Evolutionary conservation across 92 coral and sea anemone species (phyloP).

Genomic region (Paragorgia papillata): DNA sequence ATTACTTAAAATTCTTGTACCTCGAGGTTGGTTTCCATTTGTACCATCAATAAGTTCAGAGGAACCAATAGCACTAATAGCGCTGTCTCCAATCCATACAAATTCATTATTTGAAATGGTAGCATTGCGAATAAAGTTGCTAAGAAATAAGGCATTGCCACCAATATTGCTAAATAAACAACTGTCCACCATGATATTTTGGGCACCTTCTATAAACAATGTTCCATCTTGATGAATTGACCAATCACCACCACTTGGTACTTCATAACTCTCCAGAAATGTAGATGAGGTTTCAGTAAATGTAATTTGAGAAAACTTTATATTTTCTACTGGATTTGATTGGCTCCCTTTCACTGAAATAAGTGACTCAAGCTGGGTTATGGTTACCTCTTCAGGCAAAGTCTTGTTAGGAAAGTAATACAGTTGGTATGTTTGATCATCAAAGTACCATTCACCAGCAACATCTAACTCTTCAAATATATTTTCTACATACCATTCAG

Average conservation of each 20-base stretch:
- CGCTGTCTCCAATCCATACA: conserved; percentile 46
- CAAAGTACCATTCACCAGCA: conserved; percentile 43
- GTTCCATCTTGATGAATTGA: conserved; percentile 38
- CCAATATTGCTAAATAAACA: conserved; percentile 37
- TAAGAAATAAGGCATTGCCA: conserved; percentile 42
- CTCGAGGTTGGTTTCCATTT: conserved; percentile 35
- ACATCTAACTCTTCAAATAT: conserved; percentile 40
- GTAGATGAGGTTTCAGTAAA: conserved; percentile 38
- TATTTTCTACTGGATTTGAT: conserved; percentile 17
- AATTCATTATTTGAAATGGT: conserved; percentile 39
- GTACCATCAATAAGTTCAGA: conserved; percentile 42
- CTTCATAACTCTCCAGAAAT: conserved; percentile 42
- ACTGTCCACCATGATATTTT: conserved; percentile 6
- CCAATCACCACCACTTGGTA: conserved; percentile 48
- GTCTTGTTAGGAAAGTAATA: conserved; percentile 32
- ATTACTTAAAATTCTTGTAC: conserved; percentile 26
- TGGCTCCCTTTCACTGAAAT: conserved; percentile 28
- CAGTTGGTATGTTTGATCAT: conserved; percentile 38
- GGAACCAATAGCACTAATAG: conserved; percentile 34
- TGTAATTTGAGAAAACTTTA: conserved; percentile 26
- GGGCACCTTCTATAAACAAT: conserved; percentile 38
- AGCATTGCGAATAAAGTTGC: conserved; percentile 37
- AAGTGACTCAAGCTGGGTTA: conserved; percentile 40
- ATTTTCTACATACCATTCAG: conserved; percentile 46
- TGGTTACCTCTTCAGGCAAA: conserved; percentile 43